A percentile compares a stretch with the other conserved stretches of the same genome.
These are phyloP conservation scores for Andrena camellia DNA, from an alignment of 2,888 invertebrate genomes.

Conservation along the genomic window DNA sequence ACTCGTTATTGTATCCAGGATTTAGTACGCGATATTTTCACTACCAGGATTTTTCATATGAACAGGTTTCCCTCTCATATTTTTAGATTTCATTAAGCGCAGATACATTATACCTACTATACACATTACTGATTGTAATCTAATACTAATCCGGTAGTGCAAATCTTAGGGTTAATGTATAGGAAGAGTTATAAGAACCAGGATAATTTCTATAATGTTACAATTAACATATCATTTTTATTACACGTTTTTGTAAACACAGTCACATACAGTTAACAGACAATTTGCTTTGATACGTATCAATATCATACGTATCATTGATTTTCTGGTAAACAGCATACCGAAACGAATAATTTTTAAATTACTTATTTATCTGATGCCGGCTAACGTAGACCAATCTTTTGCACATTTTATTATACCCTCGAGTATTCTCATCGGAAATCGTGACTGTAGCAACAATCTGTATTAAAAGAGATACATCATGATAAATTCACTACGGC, in stretches of 20 bases:
- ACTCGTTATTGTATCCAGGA: neutral
- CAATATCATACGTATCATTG: too few species aligned
- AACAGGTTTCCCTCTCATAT: conserved; percentile 27
- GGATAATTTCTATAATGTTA: neutral
- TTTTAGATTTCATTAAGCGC: conserved; percentile 37
- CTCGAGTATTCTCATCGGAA: neutral
- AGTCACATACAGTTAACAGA: neutral
- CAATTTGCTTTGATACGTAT: neutral
- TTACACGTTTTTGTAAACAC: neutral
- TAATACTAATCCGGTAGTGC: too few species aligned
- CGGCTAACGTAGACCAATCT: neutral
- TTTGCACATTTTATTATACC: neutral
- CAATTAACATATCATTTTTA: neutral
- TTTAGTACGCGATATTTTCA: neutral
- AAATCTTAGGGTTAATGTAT: neutral
- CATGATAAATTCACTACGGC: neutral
- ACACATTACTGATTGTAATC: neutral
- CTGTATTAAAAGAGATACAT: neutral
- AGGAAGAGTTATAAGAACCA: neutral
- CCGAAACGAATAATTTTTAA: neutral
- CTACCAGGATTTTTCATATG: conserved; percentile 38
- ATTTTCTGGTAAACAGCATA: neutral
- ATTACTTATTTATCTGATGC: neutral
- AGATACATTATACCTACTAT: conserved; percentile 7
- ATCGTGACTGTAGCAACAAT: neutral